Base-by-base conservation (phyloP, 2,113 vertebrate genomes). In the Aegypius monachus region DNA sequence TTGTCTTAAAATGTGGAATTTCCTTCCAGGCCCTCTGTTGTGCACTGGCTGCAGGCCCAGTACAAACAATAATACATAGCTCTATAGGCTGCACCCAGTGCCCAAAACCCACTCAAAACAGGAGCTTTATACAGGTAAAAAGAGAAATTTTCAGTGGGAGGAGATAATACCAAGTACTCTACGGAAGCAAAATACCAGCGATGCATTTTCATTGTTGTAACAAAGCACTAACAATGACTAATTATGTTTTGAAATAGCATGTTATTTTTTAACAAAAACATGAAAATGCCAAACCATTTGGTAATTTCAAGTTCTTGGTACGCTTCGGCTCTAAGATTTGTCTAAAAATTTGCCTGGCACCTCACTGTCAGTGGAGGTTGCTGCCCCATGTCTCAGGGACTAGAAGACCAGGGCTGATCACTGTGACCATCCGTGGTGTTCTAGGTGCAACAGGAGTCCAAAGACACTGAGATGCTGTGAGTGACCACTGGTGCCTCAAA, bases 391-490 rank as follows among this genome's bases (percentile, higher is more conserved):
- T 36, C 25, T 36, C 52, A 52, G 36, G 26, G 45, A 56, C 58
- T 66, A 50, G 63, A 85, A 48, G 40, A 75, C 45, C 10, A 55
- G 22, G 58, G 14, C 70, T 68, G 36, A 67, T 68, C 12, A 32
- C 32, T 68, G 31, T 68, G 43, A 68, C 38, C 42, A 47, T 38
- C 53, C 0, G 0, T 42, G 29, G 18, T 3, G 0, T 74, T 34
- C 31, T 70, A 53, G 25, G 16, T 83, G 31, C 59, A 62, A 55
- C 27, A 47, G 47, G 36, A 66, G 11, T 48, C 27, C 34, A 43
- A 72, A 89, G 13, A 43, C 32, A 68, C 16, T 19, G 27, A 67
- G 42, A 74, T 67, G 43, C 23, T 42, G n/a, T 16, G 17, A 58
- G 42, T 50, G 42, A 70, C 63, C 16, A 10, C 29, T 52, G 21